Percentiles rank a stretch among this genome's conserved stretches.
These are phyloP conservation scores for Antrozous pallidus DNA, from an alignment of 2,797 vertebrate genomes.

Conservation along the genomic window DNA sequence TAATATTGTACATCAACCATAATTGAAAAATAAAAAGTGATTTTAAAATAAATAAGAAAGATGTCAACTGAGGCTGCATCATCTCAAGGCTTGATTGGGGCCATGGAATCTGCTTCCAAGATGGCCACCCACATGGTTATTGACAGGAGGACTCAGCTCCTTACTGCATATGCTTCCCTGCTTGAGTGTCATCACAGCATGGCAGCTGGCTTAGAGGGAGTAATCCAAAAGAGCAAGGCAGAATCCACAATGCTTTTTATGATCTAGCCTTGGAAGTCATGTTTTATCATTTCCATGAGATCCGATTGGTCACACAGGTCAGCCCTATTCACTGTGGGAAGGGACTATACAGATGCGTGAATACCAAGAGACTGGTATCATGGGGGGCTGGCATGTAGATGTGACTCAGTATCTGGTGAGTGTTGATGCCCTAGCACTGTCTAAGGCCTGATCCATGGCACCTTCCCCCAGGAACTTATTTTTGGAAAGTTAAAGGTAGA, in stretches of 20 bases:
- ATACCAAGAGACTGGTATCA: neutral
- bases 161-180: neutral
- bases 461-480: neutral
- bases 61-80: neutral
- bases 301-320: neutral
- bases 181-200: neutral
- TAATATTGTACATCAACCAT: neutral
- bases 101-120: neutral
- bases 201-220: neutral
- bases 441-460: neutral
- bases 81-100: neutral
- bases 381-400: neutral
- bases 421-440: neutral
- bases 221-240: neutral
- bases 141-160: neutral
- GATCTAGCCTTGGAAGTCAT: neutral
- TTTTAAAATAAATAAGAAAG: neutral
- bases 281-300: neutral
- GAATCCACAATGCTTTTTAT: neutral
- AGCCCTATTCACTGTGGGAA: neutral
- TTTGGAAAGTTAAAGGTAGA: neutral
- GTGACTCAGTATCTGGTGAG: neutral
- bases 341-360: neutral
- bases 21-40: neutral
- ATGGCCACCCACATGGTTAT: neutral